A percentile compares a stretch with the other conserved stretches of the same genome.
These are phyloP conservation scores for Tupaia chinensis DNA, from an alignment of 2,113 vertebrate genomes.

Conservation along the genomic window DNA sequence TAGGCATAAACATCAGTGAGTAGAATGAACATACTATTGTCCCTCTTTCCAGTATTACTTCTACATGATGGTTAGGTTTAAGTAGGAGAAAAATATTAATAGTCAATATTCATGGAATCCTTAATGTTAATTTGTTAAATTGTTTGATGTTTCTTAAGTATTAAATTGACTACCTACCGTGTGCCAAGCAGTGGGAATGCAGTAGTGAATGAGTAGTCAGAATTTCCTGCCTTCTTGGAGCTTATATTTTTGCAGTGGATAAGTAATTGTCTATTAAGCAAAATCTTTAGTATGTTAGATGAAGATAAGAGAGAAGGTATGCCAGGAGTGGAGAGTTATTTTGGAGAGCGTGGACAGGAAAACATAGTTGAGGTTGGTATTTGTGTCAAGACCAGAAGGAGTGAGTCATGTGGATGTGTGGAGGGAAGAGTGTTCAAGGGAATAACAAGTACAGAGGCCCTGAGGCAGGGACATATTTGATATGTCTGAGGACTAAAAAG, in stretches of 20 bases:
- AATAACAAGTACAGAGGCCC: background rate
- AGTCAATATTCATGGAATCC: slow-evolving; percentile 41
- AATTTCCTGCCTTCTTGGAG: background rate
- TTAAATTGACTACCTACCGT: background rate
- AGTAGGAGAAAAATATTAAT: slow-evolving; percentile 25
- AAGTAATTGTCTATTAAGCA: background rate
- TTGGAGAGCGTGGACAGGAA: background rate
- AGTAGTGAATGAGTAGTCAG: background rate
- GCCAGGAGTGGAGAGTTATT: background rate
- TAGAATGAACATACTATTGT: too few relatives aligned
- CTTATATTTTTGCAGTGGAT: background rate
- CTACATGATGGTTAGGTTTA: background rate
- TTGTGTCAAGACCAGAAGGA: background rate
- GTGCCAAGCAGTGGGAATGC: background rate
- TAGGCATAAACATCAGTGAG: too few relatives aligned
- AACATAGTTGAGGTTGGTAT: background rate
- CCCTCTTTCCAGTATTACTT: background rate
- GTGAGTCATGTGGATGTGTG: background rate
- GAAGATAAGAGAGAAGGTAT: background rate
- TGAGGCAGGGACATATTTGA: background rate
- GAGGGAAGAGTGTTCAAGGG: background rate
- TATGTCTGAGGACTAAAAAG: background rate
- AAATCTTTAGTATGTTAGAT: slow-evolving; percentile 26
- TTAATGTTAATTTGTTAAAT: slow-evolving; percentile 37
- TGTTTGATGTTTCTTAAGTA: background rate